Evolutionary conservation across 2,888 invertebrate species (phyloP), one percentile per base, ranked within the genome.

Genomic region (Biston stratarius): DNA sequence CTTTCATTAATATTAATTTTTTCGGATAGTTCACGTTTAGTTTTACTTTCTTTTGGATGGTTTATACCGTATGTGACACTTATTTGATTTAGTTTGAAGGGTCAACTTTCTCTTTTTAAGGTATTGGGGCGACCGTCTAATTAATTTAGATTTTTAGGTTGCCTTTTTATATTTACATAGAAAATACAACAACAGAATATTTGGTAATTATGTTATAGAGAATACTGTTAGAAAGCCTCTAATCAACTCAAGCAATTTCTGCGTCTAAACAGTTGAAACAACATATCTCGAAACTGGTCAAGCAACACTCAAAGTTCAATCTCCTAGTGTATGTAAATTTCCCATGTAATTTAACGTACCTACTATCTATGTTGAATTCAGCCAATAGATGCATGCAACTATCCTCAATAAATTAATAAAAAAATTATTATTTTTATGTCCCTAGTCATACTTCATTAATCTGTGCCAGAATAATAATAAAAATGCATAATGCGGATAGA

Each of bases 1-100:
- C 80, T 79, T 83, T 84, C 85, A 91, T 90, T 83, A 89, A 90
- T 90, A 90, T 91, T 91, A 83, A 89, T 88, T 81, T 87, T 84
- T 80, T 82, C 76, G 73, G 79, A 84, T 84, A 84, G 76, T 79
- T 80, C 80, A 83, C 83, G 78, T 76, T 79, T 77, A 78, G 82
- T 84, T 84, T 86, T 85, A 83, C 83, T 82, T 87, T 83, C 79
- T 76, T 74, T 70, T 73, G 77, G 76, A 73, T 71, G 72, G 79
- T 79, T 83, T 83, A 89, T 87, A 85, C 84, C 75, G 79, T 74
- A 85, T 67, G 77, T 73, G 66, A 72, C 67, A 71, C 52, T 68
- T 63, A 62, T 72, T 59, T 58, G 52, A 61, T 64, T 58, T 64
- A 45, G 58, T 57, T 64, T 64, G 64, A 60, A 68, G 67, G 67